Evolutionary conservation across 1,140 invertebrate species (phyloP).

Genomic region (Teleopsis dalmanni): DNA sequence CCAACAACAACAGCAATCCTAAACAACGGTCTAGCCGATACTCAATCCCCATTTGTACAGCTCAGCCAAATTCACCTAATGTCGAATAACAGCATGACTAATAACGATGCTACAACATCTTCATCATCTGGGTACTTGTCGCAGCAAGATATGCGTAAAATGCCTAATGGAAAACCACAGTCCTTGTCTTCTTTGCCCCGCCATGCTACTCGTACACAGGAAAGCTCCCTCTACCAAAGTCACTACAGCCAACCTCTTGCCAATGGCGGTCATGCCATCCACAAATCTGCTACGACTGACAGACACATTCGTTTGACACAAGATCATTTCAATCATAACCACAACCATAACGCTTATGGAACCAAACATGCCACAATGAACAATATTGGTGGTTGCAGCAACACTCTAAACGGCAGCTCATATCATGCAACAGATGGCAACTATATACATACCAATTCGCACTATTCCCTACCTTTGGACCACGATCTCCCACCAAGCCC

Average conservation of each 20-base stretch:
- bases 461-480: constrained; percentile 38
- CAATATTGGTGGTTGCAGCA: too few species aligned
- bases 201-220: constrained; percentile 11
- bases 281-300: constrained; percentile 9
- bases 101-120: too few species aligned
- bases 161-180: constrained; percentile 21
- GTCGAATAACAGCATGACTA: constrained; percentile 27
- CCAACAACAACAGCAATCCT: constrained; percentile 19
- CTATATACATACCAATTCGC: constrained; percentile 40
- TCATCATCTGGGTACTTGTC: too few species aligned
- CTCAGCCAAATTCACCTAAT: constrained; percentile 43
- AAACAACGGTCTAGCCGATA: constrained; percentile 15
- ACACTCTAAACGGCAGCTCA: constrained; percentile 1
- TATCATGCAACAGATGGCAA: constrained; percentile 4
- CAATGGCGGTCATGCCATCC: constrained; percentile 15
- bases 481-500: constrained; percentile 34
- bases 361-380: constrained; percentile 8
- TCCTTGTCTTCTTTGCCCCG: constrained; percentile 23
- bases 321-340: constrained; percentile 40
- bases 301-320: constrained; percentile 30
- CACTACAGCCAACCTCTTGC: constrained; percentile 36
- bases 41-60: constrained; percentile 35
- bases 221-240: constrained; percentile 30
- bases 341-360: constrained; percentile 25
- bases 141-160: constrained; percentile 34